Percentiles rank a stretch among this genome's conserved stretches.
These are phyloP conservation scores for Rotaria macrura DNA, from an alignment of 2,888 invertebrate genomes.

Conservation along the genomic window DNA sequence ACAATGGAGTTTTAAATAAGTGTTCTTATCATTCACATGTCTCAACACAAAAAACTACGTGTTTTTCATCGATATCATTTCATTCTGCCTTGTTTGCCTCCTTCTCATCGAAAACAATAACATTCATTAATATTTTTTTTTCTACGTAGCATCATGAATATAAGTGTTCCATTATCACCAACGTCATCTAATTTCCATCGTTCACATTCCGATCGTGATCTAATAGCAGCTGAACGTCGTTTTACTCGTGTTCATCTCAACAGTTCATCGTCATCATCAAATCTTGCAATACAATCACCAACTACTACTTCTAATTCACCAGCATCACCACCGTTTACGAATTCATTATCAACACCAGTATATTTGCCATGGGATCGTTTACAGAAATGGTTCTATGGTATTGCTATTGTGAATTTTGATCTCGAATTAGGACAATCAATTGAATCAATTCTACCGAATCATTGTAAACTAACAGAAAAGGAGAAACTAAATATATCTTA, in stretches of 20 bases:
- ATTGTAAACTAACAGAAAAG: slow-evolving; percentile 56
- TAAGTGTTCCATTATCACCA: not conserved
- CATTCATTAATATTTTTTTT: not conserved
- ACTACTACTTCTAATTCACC: not conserved
- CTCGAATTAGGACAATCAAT: slow-evolving; percentile 94
- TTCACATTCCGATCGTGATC: not conserved
- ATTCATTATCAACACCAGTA: not conserved
- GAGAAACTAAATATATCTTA: slow-evolving; percentile 70
- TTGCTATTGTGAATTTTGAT: slow-evolving; percentile 96
- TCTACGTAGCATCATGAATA: not conserved
- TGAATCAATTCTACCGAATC: slow-evolving; percentile 74
- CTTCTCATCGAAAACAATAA: not conserved
- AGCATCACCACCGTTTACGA: not conserved
- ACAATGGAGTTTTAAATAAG: not conserved
- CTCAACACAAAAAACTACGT: not conserved
- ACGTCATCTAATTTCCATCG: not conserved
- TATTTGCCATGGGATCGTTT: slow-evolving; percentile 52
- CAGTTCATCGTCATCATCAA: not conserved
- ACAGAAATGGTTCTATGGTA: slow-evolving; percentile 87
- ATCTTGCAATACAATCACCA: not conserved
- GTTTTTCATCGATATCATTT: not conserved
- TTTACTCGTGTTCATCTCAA: not conserved
- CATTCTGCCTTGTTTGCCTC: not conserved
- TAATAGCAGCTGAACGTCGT: not conserved
- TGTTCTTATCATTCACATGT: not conserved